These are phyloP conservation scores for Rhamnusium bicolor DNA, from an alignment of 2,888 invertebrate genomes.

Conservation along the genomic window DNA sequence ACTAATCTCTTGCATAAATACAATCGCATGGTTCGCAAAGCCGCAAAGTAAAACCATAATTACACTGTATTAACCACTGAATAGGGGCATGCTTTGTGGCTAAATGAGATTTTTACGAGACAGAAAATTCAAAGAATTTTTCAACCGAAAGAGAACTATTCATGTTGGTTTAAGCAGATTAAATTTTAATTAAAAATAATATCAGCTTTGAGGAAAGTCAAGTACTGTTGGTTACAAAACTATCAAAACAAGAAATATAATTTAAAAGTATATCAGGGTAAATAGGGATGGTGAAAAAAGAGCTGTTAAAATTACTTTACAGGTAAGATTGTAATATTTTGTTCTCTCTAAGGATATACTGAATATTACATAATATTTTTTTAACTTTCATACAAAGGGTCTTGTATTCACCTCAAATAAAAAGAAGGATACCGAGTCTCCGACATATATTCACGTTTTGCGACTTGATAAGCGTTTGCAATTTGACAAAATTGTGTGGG, in stretches of 20 bases:
- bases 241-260: constrained; percentile 43
- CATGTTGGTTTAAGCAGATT: constrained; percentile 30
- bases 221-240: constrained; percentile 41
- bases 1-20: constrained; percentile 60
- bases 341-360: no score
- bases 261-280: neutral
- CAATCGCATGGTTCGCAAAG: constrained; percentile 52
- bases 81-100: constrained; percentile 40
- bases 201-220: constrained; percentile 47
- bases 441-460: no score
- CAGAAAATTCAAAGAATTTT: constrained; percentile 11
- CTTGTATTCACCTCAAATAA: no score
- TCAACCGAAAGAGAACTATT: constrained; percentile 21
- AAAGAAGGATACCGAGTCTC: no score
- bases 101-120: constrained; percentile 42
- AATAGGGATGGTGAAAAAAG: neutral
- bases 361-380: no score
- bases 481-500: no score
- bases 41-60: constrained; percentile 55
- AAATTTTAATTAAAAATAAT: constrained; percentile 47
- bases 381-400: no score
- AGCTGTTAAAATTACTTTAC: neutral
- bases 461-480: no score
- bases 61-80: constrained; percentile 46
- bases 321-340: neutral